These are phyloP conservation scores for Drosophila obscura DNA, from an alignment of 1,140 invertebrate species.

Conservation along the genomic window DNA sequence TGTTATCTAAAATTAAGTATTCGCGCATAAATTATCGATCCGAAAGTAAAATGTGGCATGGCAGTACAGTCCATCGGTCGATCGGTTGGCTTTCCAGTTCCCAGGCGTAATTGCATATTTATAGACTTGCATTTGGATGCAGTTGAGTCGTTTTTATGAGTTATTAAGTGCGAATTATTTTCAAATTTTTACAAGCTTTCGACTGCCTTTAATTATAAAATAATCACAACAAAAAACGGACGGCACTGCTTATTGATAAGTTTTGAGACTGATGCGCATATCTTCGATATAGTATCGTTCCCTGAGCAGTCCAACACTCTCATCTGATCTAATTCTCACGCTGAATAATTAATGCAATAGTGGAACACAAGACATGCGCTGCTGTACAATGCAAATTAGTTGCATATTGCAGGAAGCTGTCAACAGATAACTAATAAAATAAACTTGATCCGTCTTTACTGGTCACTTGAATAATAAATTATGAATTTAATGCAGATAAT, in stretches of 20 bases:
- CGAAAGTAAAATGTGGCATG: conserved; percentile 41
- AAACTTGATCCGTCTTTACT: no score
- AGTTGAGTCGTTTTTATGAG: conserved; percentile 40
- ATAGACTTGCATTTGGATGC: conserved; percentile 39
- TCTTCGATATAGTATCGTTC: background rate
- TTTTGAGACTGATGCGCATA: conserved; percentile 27
- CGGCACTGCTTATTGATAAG: background rate
- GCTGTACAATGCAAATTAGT: no score
- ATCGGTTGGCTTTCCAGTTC: conserved; percentile 30
- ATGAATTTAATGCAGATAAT: no score
- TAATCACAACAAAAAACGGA: conserved; percentile 19
- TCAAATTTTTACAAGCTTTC: conserved; percentile 21
- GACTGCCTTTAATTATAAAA: conserved; percentile 24
- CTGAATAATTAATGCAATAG: conserved; percentile 12
- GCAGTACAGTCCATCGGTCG: background rate
- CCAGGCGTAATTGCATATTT: conserved; percentile 66
- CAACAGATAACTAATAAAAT: no score
- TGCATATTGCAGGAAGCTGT: no score
- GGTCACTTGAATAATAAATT: no score
- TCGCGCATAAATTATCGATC: conserved; percentile 55
- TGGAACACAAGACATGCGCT: no score
- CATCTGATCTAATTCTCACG: conserved; percentile 20
- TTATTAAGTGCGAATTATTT: conserved; percentile 55
- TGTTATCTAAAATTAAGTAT: conserved; percentile 58
- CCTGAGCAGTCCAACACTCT: conserved; percentile 1